Conservation (phyloP, 2,797 vertebrate species). For the Scolopax rusticola region DNA sequence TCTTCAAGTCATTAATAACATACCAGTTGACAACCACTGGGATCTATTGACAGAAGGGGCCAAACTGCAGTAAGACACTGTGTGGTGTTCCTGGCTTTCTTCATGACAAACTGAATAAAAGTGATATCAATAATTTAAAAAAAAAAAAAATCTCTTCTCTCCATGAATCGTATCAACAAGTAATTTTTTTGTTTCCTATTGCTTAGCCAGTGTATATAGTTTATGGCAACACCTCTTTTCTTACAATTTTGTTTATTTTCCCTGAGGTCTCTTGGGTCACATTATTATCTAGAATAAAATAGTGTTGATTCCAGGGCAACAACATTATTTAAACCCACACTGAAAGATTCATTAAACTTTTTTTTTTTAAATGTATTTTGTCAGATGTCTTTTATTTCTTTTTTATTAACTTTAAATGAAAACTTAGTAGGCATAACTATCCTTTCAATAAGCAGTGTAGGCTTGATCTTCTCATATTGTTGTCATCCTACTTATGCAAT, state of each 20-base stretch:
- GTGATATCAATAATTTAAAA: not conserved
- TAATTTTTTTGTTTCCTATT: not conserved
- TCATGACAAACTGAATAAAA: not conserved
- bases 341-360: not conserved
- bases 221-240: not conserved
- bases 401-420: not conserved
- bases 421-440: not conserved
- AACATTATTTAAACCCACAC: rapidly evolving
- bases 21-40: not conserved
- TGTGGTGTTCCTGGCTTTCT: not conserved
- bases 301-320: not conserved
- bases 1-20: not conserved
- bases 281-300: not conserved
- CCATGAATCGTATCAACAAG: not conserved
- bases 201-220: not conserved
- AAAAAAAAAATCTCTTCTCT: not conserved
- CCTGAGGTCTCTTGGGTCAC: not conserved
- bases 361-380: not conserved
- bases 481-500: not conserved
- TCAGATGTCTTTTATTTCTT: not conserved
- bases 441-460: not conserved
- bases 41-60: not conserved
- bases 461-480: not conserved
- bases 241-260: not conserved
- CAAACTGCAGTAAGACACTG: not conserved